phyloP scores from a whole-genome alignment of 2,797 vertebrate genomes.

The Oophaga sylvatica region DNA sequence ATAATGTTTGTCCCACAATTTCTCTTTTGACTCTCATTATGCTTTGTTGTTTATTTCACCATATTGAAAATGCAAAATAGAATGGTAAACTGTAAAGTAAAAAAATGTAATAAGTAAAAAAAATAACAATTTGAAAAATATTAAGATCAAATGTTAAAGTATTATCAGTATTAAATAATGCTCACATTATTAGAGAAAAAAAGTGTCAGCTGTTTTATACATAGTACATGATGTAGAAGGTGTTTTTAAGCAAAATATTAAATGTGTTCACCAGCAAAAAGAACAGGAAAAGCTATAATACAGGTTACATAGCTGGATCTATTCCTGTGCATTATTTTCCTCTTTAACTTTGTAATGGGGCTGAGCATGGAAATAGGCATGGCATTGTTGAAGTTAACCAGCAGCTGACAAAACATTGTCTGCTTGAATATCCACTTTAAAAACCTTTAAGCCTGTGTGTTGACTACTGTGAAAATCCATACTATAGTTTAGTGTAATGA shows the following conservation, averaged over 20 bases:
- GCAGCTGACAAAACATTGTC: conserved; percentile 52
- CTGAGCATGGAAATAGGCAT: conserved; percentile 32
- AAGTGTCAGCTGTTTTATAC: background rate
- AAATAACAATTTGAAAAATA: no score
- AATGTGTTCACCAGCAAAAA: background rate
- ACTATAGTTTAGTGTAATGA: conserved; percentile 33
- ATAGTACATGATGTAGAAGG: background rate
- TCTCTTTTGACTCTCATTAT: no score
- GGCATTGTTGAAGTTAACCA: conserved; percentile 19
- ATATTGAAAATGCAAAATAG: no score
- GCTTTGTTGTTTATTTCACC: no score
- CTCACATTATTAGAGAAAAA: background rate
- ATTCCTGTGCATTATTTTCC: background rate
- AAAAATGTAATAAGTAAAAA: no score
- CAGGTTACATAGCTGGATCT: background rate
- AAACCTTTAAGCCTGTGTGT: conserved; percentile 47
- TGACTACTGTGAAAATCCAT: conserved; percentile 51
- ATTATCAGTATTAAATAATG: no score
- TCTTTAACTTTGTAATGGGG: background rate
- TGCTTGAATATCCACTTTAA: conserved; percentile 22
- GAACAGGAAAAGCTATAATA: background rate
- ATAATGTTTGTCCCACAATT: no score
- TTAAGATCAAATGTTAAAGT: no score
- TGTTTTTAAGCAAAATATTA: background rate
- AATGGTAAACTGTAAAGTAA: no score